Percentiles rank a stretch among this genome's conserved stretches.
phyloP scores from a whole-genome alignment of 2,113 vertebrate species.

The Ptilorrhoa leucosticta region DNA sequence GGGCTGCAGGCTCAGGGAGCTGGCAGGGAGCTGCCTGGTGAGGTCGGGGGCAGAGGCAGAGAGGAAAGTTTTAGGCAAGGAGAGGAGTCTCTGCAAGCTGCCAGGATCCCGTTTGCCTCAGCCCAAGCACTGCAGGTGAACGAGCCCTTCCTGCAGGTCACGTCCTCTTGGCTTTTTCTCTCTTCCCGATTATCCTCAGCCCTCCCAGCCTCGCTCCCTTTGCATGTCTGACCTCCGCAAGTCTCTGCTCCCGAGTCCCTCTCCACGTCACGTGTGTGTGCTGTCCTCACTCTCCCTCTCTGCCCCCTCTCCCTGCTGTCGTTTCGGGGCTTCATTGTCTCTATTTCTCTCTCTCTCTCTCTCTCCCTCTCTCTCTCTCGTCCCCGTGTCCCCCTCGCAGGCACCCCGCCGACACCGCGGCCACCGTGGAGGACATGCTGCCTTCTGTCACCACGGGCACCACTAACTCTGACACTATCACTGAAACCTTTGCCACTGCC shows the following conservation, averaged over 20 bases:
- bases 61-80: neutral
- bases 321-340: slow-evolving; percentile 72
- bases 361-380: slow-evolving; percentile 77
- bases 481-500: slow-evolving; percentile 91
- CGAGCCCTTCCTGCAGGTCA: neutral
- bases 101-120: neutral
- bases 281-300: slow-evolving; percentile 29
- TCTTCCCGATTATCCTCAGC: neutral
- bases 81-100: neutral
- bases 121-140: neutral
- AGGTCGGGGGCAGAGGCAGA: neutral
- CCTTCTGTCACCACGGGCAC: slow-evolving; percentile 88
- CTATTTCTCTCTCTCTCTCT: slow-evolving; percentile 78
- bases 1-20: neutral
- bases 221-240: neutral
- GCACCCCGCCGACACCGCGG: slow-evolving; percentile 85
- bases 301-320: slow-evolving; percentile 40
- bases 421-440: slow-evolving; percentile 93
- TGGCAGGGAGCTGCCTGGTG: neutral
- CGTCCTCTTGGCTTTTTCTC: slow-evolving; percentile 1
- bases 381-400: slow-evolving; percentile 84
- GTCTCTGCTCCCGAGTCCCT: neutral
- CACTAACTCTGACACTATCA: slow-evolving; percentile 95
- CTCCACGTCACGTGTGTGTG: neutral
- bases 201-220: neutral